These are phyloP conservation scores for Chlorops oryzae DNA, from an alignment of 1,140 invertebrate species.

Conservation along the genomic window DNA sequence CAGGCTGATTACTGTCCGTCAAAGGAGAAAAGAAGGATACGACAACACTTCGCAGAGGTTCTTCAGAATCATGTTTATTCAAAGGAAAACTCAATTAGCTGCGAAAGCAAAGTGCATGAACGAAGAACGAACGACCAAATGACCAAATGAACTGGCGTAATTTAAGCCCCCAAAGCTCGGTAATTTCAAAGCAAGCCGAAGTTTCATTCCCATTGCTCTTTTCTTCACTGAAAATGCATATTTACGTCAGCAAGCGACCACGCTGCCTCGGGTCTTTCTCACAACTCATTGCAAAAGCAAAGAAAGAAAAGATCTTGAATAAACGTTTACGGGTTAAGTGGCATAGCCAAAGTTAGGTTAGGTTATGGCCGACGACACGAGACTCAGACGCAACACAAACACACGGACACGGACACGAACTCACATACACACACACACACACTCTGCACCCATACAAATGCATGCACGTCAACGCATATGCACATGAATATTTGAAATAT, in stretches of 20 bases:
- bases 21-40: too few relatives aligned
- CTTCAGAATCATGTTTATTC: not conserved
- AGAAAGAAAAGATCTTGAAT: too few relatives aligned
- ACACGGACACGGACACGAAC: not conserved
- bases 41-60: too few relatives aligned
- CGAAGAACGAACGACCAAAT: not conserved
- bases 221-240: not conserved
- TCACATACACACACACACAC: not conserved
- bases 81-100: not conserved
- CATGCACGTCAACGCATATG: too few relatives aligned
- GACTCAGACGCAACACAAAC: not conserved
- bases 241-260: not conserved
- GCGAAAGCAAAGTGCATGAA: not conserved
- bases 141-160: too few relatives aligned
- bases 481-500: too few relatives aligned
- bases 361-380: conserved; percentile 30
- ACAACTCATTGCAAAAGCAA: not conserved
- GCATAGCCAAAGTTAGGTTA: conserved; percentile 41
- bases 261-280: not conserved
- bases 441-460: too few relatives aligned
- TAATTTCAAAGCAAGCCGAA: not conserved
- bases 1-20: too few relatives aligned
- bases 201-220: conserved; percentile 10
- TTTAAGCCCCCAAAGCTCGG: too few relatives aligned
- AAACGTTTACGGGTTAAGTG: too few relatives aligned